Evolutionary conservation across 1,140 invertebrate genomes (phyloP).

Genomic region (Wiebesia pumilae): DNA sequence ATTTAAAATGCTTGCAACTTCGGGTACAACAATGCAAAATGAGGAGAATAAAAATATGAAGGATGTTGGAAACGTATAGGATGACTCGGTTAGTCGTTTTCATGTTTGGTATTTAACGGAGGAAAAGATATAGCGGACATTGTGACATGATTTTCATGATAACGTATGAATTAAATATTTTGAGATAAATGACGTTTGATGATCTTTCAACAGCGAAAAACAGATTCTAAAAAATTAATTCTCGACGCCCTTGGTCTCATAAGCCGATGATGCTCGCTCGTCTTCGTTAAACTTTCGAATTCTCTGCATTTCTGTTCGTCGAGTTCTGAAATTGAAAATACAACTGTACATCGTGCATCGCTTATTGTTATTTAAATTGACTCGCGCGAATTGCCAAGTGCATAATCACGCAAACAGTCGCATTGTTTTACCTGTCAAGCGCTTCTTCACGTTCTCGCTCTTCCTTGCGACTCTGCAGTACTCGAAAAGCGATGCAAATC

Average conservation of each 20-base stretch:
- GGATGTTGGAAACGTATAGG: too few species aligned
- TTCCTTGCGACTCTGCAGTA: slow-evolving; percentile 67
- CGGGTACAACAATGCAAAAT: too few species aligned
- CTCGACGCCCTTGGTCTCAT: slow-evolving; percentile 54
- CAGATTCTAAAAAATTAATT: slow-evolving; percentile 48
- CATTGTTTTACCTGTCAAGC: slow-evolving; percentile 62
- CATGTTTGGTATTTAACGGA: background rate
- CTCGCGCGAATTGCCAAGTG: background rate
- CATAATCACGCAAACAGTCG: background rate
- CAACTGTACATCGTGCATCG: background rate
- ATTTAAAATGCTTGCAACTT: background rate
- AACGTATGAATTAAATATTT: slow-evolving; percentile 35
- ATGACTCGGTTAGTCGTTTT: background rate
- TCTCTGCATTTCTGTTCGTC: slow-evolving; percentile 65
- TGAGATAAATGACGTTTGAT: slow-evolving; percentile 7
- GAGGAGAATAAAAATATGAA: too few species aligned
- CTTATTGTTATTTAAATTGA: background rate
- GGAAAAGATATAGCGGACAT: background rate
- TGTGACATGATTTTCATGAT: slow-evolving; percentile 23
- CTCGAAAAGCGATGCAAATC: slow-evolving; percentile 81
- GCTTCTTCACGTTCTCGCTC: slow-evolving; percentile 75
- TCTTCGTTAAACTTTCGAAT: slow-evolving; percentile 65
- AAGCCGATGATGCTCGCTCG: slow-evolving; percentile 25
- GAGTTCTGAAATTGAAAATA: slow-evolving; percentile 58
- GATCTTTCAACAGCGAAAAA: background rate